These are phyloP conservation scores for Poecile montanus DNA, from an alignment of 2,797 vertebrate species.

Conservation along the genomic window DNA sequence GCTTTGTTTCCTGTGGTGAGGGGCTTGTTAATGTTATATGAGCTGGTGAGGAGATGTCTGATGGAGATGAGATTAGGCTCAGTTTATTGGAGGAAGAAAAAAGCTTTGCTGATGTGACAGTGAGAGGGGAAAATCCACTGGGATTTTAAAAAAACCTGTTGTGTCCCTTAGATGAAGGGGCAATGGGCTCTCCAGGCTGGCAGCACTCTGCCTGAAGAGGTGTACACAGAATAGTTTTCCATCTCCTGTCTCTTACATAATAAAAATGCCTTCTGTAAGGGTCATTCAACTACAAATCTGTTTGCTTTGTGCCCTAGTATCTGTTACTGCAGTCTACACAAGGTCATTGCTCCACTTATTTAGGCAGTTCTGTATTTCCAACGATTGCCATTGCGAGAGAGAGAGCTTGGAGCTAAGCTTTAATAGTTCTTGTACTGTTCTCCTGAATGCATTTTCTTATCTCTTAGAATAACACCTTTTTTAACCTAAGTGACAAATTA, in stretches of 20 bases:
- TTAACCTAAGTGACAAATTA: neutral
- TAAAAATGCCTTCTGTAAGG: neutral
- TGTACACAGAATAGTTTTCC: neutral
- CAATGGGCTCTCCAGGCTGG: neutral
- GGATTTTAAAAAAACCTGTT: neutral
- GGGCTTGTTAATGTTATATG: neutral
- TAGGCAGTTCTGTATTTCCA: neutral
- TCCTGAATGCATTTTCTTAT: neutral
- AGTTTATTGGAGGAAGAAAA: neutral
- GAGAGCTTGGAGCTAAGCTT: neutral
- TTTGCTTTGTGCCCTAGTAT: neutral
- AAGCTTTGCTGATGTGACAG: rapidly evolving
- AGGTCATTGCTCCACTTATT: neutral
- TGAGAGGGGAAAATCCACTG: neutral
- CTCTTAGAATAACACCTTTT: neutral
- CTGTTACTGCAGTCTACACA: neutral
- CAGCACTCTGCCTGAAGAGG: neutral
- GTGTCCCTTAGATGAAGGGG: neutral
- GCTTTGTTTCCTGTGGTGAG: neutral
- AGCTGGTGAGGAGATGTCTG: neutral
- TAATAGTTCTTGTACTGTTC: neutral
- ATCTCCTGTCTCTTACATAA: neutral
- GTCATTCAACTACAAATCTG: neutral
- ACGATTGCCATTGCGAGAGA: neutral
- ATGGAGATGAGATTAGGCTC: neutral